phyloP scores from a whole-genome alignment of 2,113 vertebrate genomes.

The Paracanthobrama guichenoti region DNA sequence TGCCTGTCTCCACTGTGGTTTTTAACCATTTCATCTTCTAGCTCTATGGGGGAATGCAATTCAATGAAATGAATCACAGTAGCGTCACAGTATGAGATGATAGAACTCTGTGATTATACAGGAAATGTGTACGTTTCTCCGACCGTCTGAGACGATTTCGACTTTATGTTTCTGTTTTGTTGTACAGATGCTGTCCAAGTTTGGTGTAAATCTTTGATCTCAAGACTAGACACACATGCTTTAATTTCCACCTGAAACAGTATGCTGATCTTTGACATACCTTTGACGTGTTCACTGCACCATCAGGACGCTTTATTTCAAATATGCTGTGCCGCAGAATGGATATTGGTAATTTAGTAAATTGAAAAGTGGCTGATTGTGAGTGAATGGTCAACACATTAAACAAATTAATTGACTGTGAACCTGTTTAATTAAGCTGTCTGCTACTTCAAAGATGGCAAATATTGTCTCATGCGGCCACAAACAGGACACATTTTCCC shows the following conservation, averaged over 20 bases:
- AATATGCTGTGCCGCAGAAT: background rate
- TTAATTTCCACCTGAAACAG: background rate
- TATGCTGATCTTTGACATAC: too few relatives aligned
- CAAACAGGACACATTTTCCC: background rate
- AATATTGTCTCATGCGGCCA: background rate
- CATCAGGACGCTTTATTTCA: background rate
- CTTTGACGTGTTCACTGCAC: background rate
- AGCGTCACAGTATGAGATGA: background rate
- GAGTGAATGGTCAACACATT: background rate
- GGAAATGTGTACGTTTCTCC: background rate
- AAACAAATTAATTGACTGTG: background rate
- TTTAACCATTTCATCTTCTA: conserved; percentile 30
- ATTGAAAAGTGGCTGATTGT: background rate
- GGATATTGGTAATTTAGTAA: background rate
- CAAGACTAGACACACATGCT: background rate
- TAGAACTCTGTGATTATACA: background rate
- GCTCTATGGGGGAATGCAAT: background rate
- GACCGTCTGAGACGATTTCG: background rate
- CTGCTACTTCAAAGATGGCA: background rate
- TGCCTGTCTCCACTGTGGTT: conserved; percentile 62
- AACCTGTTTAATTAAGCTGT: background rate
- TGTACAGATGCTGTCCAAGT: too few relatives aligned
- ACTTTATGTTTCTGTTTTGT: too few relatives aligned
- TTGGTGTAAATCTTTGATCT: background rate
- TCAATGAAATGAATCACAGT: background rate